These are phyloP conservation scores for Buathra laborator DNA, from an alignment of 2,888 invertebrate genomes.

Conservation along the genomic window DNA sequence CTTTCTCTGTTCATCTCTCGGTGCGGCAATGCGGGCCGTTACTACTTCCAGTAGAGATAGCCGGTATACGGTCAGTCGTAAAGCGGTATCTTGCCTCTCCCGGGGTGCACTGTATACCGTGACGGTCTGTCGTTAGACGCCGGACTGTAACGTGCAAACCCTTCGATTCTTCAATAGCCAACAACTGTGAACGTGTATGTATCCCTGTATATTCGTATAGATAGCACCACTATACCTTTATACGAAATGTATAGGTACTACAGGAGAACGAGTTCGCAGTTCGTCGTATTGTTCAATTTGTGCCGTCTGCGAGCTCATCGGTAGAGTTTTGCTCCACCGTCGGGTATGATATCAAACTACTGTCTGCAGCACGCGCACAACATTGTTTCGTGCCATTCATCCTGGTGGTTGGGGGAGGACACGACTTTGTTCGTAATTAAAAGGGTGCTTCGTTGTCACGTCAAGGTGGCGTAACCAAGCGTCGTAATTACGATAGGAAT, in stretches of 20 bases:
- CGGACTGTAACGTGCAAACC: not conserved
- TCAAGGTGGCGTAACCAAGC: conserved; percentile 43
- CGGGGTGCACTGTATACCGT: conserved; percentile 23
- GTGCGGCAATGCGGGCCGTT: conserved; percentile 34
- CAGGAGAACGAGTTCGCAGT: not conserved
- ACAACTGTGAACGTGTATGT: not conserved
- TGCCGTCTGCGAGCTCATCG: conserved; percentile 3
- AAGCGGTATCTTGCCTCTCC: conserved; percentile 68
- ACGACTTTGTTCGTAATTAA: conserved; percentile 44
- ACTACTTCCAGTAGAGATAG: conserved; percentile 59
- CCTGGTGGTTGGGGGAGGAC: not conserved
- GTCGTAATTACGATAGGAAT: conserved; percentile 45
- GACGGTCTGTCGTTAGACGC: conserved; percentile 8
- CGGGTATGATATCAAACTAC: conserved; percentile 19
- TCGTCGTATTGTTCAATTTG: conserved; percentile 42
- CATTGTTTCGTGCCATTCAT: conserved; percentile 34
- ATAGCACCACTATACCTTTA: not conserved
- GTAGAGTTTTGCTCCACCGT: conserved; percentile 23
- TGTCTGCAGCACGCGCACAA: conserved; percentile 1
- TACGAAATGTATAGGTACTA: not conserved
- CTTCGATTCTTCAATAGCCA: not conserved
- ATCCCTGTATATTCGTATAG: not conserved
- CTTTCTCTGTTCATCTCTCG: conserved; percentile 16
- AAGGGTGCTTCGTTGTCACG: conserved; percentile 49
- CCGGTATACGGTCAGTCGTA: conserved; percentile 72